These are phyloP conservation scores for Tyrannus savana DNA, from an alignment of 2,113 vertebrate genomes.

Conservation along the genomic window DNA sequence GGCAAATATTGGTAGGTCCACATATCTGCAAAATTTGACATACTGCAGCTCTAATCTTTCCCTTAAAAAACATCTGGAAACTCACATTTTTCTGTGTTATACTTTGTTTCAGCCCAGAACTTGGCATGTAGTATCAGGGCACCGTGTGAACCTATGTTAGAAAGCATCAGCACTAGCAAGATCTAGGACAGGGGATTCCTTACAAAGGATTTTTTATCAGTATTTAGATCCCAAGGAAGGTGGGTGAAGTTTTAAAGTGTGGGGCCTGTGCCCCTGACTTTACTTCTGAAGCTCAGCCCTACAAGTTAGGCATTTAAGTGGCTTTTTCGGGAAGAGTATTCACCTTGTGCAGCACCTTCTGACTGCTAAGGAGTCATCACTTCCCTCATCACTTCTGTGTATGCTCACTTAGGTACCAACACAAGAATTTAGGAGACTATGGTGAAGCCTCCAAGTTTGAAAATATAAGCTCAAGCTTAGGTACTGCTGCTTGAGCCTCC, in stretches of 20 bases:
- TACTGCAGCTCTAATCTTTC: background rate
- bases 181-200: background rate
- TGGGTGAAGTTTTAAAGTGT: background rate
- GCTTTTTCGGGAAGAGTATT: background rate
- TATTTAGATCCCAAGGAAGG: background rate
- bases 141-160: accelerated
- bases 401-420: background rate
- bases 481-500: background rate
- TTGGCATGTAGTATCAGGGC: background rate
- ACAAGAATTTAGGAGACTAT: background rate
- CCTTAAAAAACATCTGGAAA: background rate
- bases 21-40: background rate
- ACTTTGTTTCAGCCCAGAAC: background rate
- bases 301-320: background rate
- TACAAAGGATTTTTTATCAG: background rate
- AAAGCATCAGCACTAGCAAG: background rate
- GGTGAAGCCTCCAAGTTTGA: background rate
- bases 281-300: background rate
- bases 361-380: background rate
- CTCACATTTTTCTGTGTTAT: background rate
- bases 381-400: background rate
- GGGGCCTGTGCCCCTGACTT: background rate
- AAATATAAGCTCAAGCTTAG: background rate
- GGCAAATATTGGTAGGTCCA: background rate
- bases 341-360: background rate